Evolutionary conservation across 2,888 invertebrate genomes (phyloP).

Genomic region (Tryphoninae sp.): DNA sequence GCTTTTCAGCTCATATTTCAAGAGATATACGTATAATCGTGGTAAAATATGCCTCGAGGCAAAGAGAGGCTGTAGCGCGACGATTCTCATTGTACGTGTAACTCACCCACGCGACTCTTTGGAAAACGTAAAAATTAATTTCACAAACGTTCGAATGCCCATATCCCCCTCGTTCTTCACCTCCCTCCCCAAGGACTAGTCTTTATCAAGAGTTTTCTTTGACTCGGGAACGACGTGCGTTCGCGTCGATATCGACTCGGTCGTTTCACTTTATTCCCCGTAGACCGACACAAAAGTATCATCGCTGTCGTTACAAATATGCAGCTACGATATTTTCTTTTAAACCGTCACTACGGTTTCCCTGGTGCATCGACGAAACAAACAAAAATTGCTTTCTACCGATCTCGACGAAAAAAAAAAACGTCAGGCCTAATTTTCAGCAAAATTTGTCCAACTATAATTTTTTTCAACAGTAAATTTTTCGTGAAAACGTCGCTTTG

Average conservation of each 20-base stretch:
- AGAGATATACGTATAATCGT: slow-evolving; percentile 33
- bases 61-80: slow-evolving; percentile 4
- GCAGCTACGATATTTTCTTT: too few relatives aligned
- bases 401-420: slow-evolving; percentile 1
- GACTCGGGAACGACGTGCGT: too few relatives aligned
- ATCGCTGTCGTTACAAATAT: too few relatives aligned
- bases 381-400: neutral
- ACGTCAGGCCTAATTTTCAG: slow-evolving; percentile 5
- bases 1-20: slow-evolving; percentile 29
- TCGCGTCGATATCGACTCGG: too few relatives aligned
- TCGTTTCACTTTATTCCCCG: too few relatives aligned
- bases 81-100: slow-evolving; percentile 1
- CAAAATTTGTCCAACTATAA: neutral
- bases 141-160: neutral
- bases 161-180: too few relatives aligned
- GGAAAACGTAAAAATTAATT: slow-evolving; percentile 34
- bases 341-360: too few relatives aligned
- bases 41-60: slow-evolving; percentile 30
- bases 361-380: neutral
- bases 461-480: too few relatives aligned
- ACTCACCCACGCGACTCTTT: slow-evolving; percentile 17
- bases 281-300: too few relatives aligned
- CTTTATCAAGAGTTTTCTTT: too few relatives aligned
- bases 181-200: too few relatives aligned
- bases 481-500: too few relatives aligned